Percentiles rank a stretch among this genome's conserved stretches.
These are phyloP conservation scores for Fragum fragum DNA, from an alignment of 2,888 invertebrate species.

Conservation along the genomic window DNA sequence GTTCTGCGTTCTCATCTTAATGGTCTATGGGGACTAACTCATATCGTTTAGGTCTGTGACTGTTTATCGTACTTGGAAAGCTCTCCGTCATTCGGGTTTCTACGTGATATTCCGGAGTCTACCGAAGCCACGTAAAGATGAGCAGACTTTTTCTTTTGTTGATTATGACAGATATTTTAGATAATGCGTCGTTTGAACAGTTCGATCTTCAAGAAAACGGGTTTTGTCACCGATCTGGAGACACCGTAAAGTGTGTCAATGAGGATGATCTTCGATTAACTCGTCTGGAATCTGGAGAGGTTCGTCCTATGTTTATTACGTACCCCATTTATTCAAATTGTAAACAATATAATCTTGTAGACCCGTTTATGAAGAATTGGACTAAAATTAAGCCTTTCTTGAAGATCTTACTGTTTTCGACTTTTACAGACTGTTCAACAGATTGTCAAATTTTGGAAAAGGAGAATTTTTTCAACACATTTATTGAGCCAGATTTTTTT, in stretches of 20 bases:
- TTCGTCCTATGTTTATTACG: constrained; percentile 14
- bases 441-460: too few species aligned
- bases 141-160: background rate
- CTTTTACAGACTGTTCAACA: background rate
- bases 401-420: too few species aligned
- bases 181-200: background rate
- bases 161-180: background rate
- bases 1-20: too few species aligned
- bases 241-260: constrained; percentile 44
- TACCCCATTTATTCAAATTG: too few species aligned
- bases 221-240: constrained; percentile 43
- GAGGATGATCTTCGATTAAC: constrained; percentile 44
- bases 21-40: too few species aligned
- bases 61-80: too few species aligned
- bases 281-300: constrained; percentile 49
- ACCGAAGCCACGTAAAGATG: constrained; percentile 33
- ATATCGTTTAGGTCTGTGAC: too few species aligned
- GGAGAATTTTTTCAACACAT: too few species aligned
- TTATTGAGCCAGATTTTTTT: too few species aligned
- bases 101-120: constrained; percentile 15
- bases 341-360: too few species aligned
- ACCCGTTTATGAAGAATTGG: too few species aligned
- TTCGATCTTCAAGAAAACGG: constrained; percentile 27
- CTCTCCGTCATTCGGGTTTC: background rate
- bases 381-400: too few species aligned